Percentiles rank a stretch among this genome's conserved stretches.
phyloP scores from a whole-genome alignment of 2,113 vertebrate genomes.

The Saguinus imperator region DNA sequence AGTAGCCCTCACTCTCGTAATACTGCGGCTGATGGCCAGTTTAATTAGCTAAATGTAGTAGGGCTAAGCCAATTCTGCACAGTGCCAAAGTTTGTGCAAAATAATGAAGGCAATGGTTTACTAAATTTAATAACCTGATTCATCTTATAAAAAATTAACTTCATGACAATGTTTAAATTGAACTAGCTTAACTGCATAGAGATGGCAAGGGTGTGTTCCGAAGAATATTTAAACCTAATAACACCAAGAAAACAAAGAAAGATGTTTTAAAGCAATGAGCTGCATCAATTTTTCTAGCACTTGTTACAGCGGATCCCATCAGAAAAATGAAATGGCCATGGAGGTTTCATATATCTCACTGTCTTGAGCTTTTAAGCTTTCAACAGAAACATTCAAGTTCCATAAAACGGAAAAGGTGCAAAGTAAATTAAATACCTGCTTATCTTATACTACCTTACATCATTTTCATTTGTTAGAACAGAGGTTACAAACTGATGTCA shows the following conservation, averaged over 20 bases:
- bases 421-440: background rate
- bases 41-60: slow-evolving; percentile 73
- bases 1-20: slow-evolving; percentile 46
- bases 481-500: background rate
- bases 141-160: slow-evolving; percentile 77
- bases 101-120: slow-evolving; percentile 73
- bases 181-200: slow-evolving; percentile 58
- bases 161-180: slow-evolving; percentile 71
- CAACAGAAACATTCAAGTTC: background rate
- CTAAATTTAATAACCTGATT: slow-evolving; percentile 76
- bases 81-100: slow-evolving; percentile 61
- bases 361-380: background rate
- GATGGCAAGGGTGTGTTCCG: background rate
- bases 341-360: background rate
- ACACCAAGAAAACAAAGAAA: slow-evolving; percentile 45
- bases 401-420: background rate
- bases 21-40: slow-evolving; percentile 26
- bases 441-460: background rate
- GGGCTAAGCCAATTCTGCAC: slow-evolving; percentile 56
- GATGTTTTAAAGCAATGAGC: background rate
- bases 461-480: background rate
- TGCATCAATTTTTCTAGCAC: background rate
- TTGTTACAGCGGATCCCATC: background rate
- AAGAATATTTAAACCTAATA: slow-evolving; percentile 65
- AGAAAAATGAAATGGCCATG: background rate